Conservation (phyloP, 2,888 invertebrate genomes). For the Didymodactylos carnosus region DNA sequence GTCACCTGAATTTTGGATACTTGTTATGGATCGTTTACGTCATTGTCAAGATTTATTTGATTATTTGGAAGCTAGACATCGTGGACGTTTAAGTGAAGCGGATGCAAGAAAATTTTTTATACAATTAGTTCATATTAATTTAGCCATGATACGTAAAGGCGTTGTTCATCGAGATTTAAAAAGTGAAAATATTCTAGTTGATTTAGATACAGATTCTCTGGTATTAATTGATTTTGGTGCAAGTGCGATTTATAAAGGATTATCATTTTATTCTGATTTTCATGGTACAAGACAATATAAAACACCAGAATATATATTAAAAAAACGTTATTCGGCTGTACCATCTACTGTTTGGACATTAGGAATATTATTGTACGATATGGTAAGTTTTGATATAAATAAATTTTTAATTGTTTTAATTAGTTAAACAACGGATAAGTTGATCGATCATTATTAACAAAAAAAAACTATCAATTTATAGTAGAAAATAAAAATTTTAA, state of each 20-base stretch:
- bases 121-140: conserved; percentile 40
- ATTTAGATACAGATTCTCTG: conserved; percentile 38
- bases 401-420: not conserved
- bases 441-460: no score
- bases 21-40: conserved; percentile 40
- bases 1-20: conserved; percentile 38
- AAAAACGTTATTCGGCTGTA: conserved; percentile 39
- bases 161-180: conserved; percentile 44
- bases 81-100: conserved; percentile 37
- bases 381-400: conserved; percentile 36
- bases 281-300: conserved; percentile 47
- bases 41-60: conserved; percentile 40
- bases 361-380: conserved; percentile 44
- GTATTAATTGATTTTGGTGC: conserved; percentile 46
- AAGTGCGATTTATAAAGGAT: conserved; percentile 39
- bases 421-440: no score
- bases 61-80: conserved; percentile 40
- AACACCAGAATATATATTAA: conserved; percentile 45
- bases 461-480: no score
- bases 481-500: no score
- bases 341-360: conserved; percentile 45
- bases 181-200: conserved; percentile 45
- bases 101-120: conserved; percentile 40
- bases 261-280: conserved; percentile 40
- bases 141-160: conserved; percentile 34